Conservation (phyloP, 2,888 invertebrate species). For the Diachrysia chrysitis region DNA sequence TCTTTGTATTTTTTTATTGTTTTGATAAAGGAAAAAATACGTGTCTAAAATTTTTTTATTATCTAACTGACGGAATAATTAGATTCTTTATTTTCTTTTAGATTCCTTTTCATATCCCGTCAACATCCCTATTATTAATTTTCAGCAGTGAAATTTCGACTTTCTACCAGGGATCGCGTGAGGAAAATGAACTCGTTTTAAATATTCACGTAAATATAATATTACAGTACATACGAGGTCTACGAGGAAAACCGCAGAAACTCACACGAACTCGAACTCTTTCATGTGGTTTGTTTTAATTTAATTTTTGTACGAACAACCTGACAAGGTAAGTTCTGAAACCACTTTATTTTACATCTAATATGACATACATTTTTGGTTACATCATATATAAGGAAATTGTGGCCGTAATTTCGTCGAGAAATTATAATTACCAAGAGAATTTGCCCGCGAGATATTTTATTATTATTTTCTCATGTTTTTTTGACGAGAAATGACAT, state of each 20-base stretch:
- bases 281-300: constrained; percentile 2
- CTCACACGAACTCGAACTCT: constrained; percentile 4
- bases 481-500: not conserved
- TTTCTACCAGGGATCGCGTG: not conserved
- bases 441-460: not conserved
- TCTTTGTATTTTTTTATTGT: too few relatives aligned
- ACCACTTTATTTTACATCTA: not conserved
- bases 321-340: not conserved
- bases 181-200: not conserved
- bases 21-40: too few relatives aligned
- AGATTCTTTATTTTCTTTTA: too few relatives aligned
- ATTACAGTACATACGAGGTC: not conserved
- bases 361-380: not conserved
- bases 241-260: constrained; percentile 3
- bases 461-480: not conserved
- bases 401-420: not conserved
- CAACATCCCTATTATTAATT: too few relatives aligned
- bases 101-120: too few relatives aligned
- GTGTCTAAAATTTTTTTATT: too few relatives aligned
- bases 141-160: not conserved
- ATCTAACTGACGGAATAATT: too few relatives aligned
- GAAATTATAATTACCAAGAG: constrained; percentile 5
- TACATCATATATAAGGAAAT: not conserved
- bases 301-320: constrained; percentile 5
- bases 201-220: not conserved